Conservation (phyloP, 2,888 invertebrate species). For the Theretra japonica region DNA sequence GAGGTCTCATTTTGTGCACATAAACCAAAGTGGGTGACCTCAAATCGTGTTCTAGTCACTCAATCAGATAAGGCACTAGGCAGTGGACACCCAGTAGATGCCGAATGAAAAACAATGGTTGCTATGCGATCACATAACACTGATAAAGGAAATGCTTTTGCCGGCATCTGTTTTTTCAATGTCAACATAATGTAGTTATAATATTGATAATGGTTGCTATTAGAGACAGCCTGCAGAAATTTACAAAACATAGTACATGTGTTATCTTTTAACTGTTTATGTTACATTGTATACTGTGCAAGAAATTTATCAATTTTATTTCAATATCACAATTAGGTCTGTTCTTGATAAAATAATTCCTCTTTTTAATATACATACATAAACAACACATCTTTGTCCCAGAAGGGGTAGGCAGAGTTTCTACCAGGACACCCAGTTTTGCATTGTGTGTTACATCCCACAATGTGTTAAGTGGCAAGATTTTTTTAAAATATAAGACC, state of each 20-base stretch:
- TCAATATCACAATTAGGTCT: not conserved
- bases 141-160: slow-evolving; percentile 9
- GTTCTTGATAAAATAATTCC: not conserved
- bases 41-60: slow-evolving; percentile 12
- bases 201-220: slow-evolving; percentile 14
- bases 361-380: too few relatives aligned
- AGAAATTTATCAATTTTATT: not conserved
- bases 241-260: not conserved
- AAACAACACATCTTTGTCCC: too few relatives aligned
- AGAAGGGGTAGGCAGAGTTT: too few relatives aligned
- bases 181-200: slow-evolving; percentile 11
- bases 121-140: slow-evolving; percentile 16
- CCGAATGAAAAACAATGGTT: slow-evolving; percentile 1
- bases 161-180: slow-evolving; percentile 24
- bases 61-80: not conserved
- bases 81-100: not conserved
- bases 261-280: not conserved
- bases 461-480: too few relatives aligned
- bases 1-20: slow-evolving; percentile 2
- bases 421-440: too few relatives aligned
- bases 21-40: slow-evolving; percentile 20
- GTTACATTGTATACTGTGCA: not conserved
- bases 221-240: not conserved
- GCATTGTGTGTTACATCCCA: too few relatives aligned
- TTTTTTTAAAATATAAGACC: too few relatives aligned